A percentile compares a stretch with the other conserved stretches of the same genome.
These are phyloP conservation scores for Myiagra hebetior DNA, from an alignment of 2,113 vertebrate genomes.

Conservation along the genomic window DNA sequence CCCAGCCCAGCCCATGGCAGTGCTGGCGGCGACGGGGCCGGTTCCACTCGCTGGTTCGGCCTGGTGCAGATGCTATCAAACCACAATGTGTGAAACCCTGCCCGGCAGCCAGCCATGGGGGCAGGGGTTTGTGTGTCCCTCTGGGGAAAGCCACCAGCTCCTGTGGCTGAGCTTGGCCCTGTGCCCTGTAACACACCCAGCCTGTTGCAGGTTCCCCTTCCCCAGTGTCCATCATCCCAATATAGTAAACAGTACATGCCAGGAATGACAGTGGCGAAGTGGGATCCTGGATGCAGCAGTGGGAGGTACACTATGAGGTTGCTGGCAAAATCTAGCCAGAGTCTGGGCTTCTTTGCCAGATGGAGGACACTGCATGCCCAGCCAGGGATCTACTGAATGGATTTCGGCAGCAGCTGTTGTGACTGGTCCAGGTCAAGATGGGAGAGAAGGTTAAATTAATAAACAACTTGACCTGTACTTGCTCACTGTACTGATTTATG, in stretches of 20 bases:
- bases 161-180: accelerated
- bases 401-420: accelerated
- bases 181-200: accelerated
- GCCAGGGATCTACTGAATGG: not conserved
- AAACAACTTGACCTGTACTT: slow-evolving; percentile 49
- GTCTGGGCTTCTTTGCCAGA: not conserved
- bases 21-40: accelerated
- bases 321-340: not conserved
- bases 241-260: accelerated
- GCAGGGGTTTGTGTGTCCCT: not conserved
- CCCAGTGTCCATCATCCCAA: not conserved
- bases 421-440: not conserved
- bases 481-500: slow-evolving; percentile 4
- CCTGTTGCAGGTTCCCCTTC: not conserved
- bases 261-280: not conserved
- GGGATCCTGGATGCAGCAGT: accelerated
- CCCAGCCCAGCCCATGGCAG: not conserved
- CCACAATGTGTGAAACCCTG: accelerated
- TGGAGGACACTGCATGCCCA: accelerated
- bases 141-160: not conserved
- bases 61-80: not conserved
- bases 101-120: accelerated
- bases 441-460: slow-evolving; percentile 17
- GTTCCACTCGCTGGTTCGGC: accelerated
- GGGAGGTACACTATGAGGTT: not conserved